Evolutionary conservation across 2,797 vertebrate genomes (phyloP), one percentile per base, ranked within the genome.

Genomic region (Harpagifer antarcticus): DNA sequence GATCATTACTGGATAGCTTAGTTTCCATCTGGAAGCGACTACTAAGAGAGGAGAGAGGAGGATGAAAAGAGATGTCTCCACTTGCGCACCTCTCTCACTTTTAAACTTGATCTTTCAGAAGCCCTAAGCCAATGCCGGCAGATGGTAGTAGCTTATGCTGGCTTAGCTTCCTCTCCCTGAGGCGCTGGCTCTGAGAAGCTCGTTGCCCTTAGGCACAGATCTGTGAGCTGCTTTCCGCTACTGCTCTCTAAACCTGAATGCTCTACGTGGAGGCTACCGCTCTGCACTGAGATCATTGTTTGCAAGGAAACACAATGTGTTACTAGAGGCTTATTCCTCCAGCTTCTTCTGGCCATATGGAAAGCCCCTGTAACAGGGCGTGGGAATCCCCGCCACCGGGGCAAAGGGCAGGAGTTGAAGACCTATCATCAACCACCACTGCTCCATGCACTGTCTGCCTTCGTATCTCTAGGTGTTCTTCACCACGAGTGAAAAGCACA

Each of bases 71-170:
- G 78, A 86, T 76, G 57, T 74, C 73, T 85, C 65, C 77, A 84
- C 77, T 76, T 52, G 68, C 12, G 9, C 69, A 84, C 85, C 86
- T 89, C 76, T 74, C 82, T 84, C 62, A 86, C 85, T 91, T 90
- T 88, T 78, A 88, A 87, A 89, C 79, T 73, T 82, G 88, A 92
- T 92, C 89, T 86, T 89, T 87, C 69, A 75, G 82, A 90, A 90
- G 85, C 85, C 81, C 74, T 83, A 83, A 92, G 87, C 84, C 90
- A 89, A 83, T 69, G 79, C 84, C 43, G 57, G 91, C 89, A 92
- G 90, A 93, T 91, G 92, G 89, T 89, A 86, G 82, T 85, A 91
- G 92, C 87, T 92, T 92, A 92, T 83, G 81, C 80, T 91, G 91
- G 90, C 91, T 93, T 89, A 93, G 85, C 70, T 77, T 89, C 87